Percentiles rank a stretch among this genome's conserved stretches.
Evolutionary conservation across 2,797 vertebrate genomes (phyloP).

Genomic region (Loris lydekkerianus): DNA sequence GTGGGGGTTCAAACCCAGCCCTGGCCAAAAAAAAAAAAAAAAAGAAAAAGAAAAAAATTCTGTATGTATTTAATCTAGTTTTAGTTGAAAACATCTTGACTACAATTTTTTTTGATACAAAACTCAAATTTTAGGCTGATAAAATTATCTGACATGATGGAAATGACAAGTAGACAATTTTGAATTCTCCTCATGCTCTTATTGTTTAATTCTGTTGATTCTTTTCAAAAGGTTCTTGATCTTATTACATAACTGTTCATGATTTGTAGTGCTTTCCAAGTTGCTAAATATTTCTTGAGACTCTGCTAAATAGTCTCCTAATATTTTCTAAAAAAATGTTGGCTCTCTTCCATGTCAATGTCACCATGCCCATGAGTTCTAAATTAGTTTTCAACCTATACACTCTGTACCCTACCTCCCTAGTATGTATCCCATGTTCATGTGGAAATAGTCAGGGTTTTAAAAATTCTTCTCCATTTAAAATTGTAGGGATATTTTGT

Average conservation of each 20-base stretch:
- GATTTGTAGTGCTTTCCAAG: not conserved
- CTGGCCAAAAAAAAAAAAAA: no score
- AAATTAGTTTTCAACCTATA: not conserved
- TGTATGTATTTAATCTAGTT: not conserved
- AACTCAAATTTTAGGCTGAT: not conserved
- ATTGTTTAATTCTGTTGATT: not conserved
- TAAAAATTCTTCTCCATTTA: not conserved
- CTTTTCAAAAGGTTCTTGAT: not conserved
- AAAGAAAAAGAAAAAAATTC: not conserved
- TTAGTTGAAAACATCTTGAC: not conserved
- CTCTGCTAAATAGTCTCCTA: not conserved
- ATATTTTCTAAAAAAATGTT: not conserved
- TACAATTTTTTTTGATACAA: not conserved
- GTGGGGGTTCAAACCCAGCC: no score
- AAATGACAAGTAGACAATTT: not conserved
- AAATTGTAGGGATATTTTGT: not conserved
- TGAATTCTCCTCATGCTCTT: not conserved
- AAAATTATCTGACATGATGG: conserved; percentile 29
- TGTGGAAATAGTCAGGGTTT: not conserved
- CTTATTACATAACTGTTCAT: not conserved
- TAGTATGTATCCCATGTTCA: not conserved
- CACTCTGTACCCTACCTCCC: not conserved
- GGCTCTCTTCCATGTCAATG: not conserved
- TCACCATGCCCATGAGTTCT: not conserved
- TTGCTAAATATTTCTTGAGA: not conserved